Evolutionary conservation across 2,888 invertebrate species (phyloP).

Genomic region (Pedicia rivosa): DNA sequence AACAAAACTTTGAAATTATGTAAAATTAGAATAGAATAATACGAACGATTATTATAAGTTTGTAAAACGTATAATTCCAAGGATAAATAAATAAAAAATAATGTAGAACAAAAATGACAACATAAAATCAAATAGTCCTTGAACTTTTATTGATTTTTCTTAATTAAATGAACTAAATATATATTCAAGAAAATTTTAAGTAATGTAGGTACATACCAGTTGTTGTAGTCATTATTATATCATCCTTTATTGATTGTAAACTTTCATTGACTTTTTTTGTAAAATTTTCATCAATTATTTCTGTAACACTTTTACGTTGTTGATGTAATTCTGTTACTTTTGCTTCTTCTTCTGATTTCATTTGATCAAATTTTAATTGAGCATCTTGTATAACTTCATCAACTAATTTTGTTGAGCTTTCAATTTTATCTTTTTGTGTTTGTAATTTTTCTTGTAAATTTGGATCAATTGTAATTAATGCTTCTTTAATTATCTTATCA

Average conservation of each 20-base stretch:
- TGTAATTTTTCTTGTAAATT: conserved; percentile 11
- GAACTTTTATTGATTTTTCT: too few species aligned
- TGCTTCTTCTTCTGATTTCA: conserved; percentile 3
- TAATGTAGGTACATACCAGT: too few species aligned
- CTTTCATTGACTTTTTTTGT: neutral
- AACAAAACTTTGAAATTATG: too few species aligned
- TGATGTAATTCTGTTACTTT: conserved; percentile 4
- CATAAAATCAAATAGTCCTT: too few species aligned
- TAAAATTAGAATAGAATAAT: too few species aligned
- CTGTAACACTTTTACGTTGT: conserved; percentile 3
- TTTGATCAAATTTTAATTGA: neutral
- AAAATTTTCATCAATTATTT: conserved; percentile 1
- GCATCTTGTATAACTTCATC: conserved; percentile 1
- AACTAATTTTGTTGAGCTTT: conserved; percentile 7
- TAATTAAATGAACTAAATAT: too few species aligned
- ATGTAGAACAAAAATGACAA: too few species aligned
- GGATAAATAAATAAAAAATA: too few species aligned
- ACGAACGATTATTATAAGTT: too few species aligned
- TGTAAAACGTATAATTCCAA: too few species aligned
- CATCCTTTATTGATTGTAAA: neutral
- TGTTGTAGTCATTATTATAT: too few species aligned
- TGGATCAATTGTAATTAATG: conserved; percentile 8
- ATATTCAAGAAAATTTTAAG: too few species aligned
- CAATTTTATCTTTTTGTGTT: conserved; percentile 13
- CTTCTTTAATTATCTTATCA: neutral